phyloP scores from a whole-genome alignment of 2,888 invertebrate species.

The Endomychus coccineus region DNA sequence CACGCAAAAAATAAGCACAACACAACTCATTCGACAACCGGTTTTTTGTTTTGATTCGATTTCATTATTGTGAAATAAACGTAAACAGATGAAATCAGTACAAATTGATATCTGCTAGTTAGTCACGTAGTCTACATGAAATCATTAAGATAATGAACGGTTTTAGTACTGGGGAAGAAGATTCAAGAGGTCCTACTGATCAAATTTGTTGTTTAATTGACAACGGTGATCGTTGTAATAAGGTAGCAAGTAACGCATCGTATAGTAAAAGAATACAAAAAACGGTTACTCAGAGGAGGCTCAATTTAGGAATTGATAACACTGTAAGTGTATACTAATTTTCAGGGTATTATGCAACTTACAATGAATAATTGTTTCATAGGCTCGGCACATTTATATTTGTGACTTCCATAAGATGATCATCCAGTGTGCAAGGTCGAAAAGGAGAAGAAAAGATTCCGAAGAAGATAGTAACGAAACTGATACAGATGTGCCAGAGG shows the following conservation, averaged over 20 bases:
- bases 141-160: no score
- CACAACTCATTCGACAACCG: no score
- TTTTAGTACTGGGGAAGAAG: constrained; percentile 86
- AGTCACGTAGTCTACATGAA: no score
- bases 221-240: constrained; percentile 77
- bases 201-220: constrained; percentile 90
- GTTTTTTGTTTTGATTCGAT: no score
- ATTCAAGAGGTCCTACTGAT: constrained; percentile 79
- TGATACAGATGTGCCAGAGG: constrained; percentile 86
- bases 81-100: no score
- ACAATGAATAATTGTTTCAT: constrained; percentile 25
- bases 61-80: no score
- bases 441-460: constrained; percentile 85
- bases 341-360: not conserved
- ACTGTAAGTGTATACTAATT: constrained; percentile 48
- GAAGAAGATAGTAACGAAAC: constrained; percentile 91
- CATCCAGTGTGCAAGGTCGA: constrained; percentile 91
- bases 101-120: no score
- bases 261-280: constrained; percentile 96
- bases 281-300: constrained; percentile 82
- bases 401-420: constrained; percentile 95
- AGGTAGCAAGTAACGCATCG: constrained; percentile 88
- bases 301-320: constrained; percentile 81
- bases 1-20: no score
- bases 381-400: constrained; percentile 93